Evolutionary conservation across 2,113 vertebrate genomes (phyloP).

Genomic region (Emydocephalus ijimae): DNA sequence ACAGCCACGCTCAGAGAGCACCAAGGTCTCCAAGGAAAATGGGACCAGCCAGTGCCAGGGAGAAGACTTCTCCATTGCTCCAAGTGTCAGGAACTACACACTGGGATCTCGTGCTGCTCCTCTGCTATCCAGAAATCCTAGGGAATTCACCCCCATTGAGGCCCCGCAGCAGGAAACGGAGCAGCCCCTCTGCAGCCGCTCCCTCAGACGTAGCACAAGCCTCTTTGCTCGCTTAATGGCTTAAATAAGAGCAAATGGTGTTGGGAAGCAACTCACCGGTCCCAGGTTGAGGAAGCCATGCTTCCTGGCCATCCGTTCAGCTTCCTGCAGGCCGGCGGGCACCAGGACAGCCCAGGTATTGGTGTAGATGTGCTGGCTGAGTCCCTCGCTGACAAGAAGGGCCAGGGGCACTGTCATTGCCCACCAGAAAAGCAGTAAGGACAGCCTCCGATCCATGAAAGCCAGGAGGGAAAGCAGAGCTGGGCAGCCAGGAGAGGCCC

Average conservation of each 20-base stretch:
- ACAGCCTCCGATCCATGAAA: slow-evolving; percentile 75
- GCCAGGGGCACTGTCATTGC: slow-evolving; percentile 74
- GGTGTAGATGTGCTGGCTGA: slow-evolving; percentile 79
- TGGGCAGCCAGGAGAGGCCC: neutral
- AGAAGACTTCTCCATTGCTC: too few species aligned
- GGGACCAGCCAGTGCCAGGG: neutral
- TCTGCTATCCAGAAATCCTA: neutral
- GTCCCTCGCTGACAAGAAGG: slow-evolving; percentile 64
- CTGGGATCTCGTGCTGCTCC: neutral
- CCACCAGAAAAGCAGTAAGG: slow-evolving; percentile 70
- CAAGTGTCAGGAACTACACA: too few species aligned
- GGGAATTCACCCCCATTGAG: neutral
- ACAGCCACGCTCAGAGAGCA: neutral
- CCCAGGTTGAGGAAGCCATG: slow-evolving; percentile 91
- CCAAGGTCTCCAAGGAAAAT: neutral
- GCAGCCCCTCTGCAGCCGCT: neutral
- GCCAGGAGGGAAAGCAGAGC: slow-evolving; percentile 18
- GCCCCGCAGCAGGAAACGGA: neutral
- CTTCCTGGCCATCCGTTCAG: slow-evolving; percentile 80
- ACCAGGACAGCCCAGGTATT: slow-evolving; percentile 92
- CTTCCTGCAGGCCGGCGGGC: slow-evolving; percentile 76
- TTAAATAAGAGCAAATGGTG: neutral
- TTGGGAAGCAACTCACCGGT: slow-evolving; percentile 70
- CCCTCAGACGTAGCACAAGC: neutral
- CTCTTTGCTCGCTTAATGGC: neutral